Evolutionary conservation across 1,140 invertebrate species (phyloP).

Genomic region (Diprion similis): DNA sequence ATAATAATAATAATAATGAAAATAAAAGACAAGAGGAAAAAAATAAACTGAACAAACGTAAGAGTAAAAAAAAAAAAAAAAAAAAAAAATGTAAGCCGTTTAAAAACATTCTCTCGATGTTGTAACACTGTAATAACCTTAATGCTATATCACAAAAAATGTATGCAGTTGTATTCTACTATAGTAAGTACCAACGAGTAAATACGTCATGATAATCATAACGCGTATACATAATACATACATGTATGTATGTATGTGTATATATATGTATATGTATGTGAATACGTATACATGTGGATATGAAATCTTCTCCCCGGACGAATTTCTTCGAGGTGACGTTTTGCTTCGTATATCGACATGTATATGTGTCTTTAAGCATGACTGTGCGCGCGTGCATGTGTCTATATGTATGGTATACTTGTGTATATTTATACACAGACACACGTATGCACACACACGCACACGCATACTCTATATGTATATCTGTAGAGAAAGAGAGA

Average conservation of each 20-base stretch:
- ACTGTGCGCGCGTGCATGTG: no score
- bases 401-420: no score
- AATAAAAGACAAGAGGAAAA: conserved; percentile 9
- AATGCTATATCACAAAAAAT: conserved; percentile 51
- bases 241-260: not conserved
- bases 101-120: conserved; percentile 51
- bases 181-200: conserved; percentile 40
- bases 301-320: no score
- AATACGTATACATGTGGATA: no score
- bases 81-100: conserved; percentile 17
- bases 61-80: not conserved
- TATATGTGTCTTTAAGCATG: no score
- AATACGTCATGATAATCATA: conserved; percentile 35
- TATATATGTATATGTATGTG: no score
- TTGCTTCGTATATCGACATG: no score
- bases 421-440: no score
- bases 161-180: conserved; percentile 47
- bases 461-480: no score
- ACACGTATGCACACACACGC: no score
- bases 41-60: conserved; percentile 16
- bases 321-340: no score
- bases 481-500: conserved; percentile 14
- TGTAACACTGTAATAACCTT: conserved; percentile 53
- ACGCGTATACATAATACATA: conserved; percentile 11
- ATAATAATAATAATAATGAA: no score